Evolutionary conservation across 2,888 invertebrate species (phyloP), one percentile per base, ranked within the genome.

Genomic region (Tortricodes alternella): DNA sequence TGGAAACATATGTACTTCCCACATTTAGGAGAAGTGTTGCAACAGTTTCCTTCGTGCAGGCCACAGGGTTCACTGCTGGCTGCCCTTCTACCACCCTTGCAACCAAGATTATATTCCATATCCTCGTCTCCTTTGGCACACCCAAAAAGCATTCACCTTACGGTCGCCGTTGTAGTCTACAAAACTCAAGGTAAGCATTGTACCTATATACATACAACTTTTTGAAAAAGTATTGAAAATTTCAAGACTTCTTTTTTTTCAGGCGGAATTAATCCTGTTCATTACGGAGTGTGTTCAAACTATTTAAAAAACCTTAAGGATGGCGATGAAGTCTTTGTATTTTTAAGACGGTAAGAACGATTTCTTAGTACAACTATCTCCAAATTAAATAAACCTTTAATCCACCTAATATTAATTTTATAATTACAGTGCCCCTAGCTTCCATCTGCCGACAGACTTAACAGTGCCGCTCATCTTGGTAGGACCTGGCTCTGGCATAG

Each of bases 71-170:
- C 97, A 0, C 83, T 98, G 15, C 90, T 98, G 3, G 92, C 97
- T 27, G 94, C 96, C 0, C 94, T 98, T 74, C 85, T 98, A 24
- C 96, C 96, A 19, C 92, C 96, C 0, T 84, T 98, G 29, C 98
- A 98, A 74, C 97, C 98, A 3, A 92, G 98, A 66, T 98, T 97
- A 84, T 98, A 98, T 85, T 97, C 97, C 37, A 97, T 98, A 71
- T 98, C 98, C 1, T 98, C 98, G 0, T 96, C 97, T 7, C 95
- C 96, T 0, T 78, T 93, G 3, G 93, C 94, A 9, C 93, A 95
- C 73, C 92, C 92, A 0, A 93, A 94, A 41, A 94, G 96, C 76
- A 94, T 98, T 16, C 97, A 98, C 76, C 85, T 97, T 41, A 98
- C 98, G 0, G 97, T 98, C 5, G 97, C 98, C 39, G 95, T 98